Conservation (phyloP, 1,140 invertebrate genomes). For the Halictus rubicundus region DNA sequence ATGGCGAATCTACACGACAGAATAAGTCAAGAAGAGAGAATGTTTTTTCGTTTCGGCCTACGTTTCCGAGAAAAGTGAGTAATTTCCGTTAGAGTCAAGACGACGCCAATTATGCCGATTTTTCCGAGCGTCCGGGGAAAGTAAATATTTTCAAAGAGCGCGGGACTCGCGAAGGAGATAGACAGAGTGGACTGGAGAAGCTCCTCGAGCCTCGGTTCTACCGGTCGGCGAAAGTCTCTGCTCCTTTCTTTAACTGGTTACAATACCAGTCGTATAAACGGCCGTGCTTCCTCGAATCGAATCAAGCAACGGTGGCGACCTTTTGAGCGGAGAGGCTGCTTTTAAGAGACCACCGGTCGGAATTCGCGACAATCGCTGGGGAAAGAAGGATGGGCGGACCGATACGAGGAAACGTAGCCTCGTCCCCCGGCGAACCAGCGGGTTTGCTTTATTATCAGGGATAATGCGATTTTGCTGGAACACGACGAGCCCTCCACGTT, state of each 20-base stretch:
- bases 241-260: not conserved
- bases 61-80: too few relatives aligned
- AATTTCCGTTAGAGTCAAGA: too few relatives aligned
- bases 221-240: not conserved
- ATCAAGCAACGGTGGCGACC: conserved; percentile 17
- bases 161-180: too few relatives aligned
- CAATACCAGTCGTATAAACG: not conserved
- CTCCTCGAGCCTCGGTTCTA: not conserved
- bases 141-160: too few relatives aligned
- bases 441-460: conserved; percentile 51
- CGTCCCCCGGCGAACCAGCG: conserved; percentile 4
- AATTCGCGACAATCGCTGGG: conserved; percentile 10
- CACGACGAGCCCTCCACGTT: conserved; percentile 19
- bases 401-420: conserved; percentile 41
- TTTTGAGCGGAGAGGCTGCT: not conserved
- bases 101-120: too few relatives aligned
- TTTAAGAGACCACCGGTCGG: not conserved
- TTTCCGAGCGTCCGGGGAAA: too few relatives aligned
- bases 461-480: conserved; percentile 41
- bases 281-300: not conserved
- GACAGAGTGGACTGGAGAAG: too few relatives aligned
- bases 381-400: not conserved
- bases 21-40: too few relatives aligned
- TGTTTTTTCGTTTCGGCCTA: too few relatives aligned
- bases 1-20: too few relatives aligned